Evolutionary conservation across 35 echinoderm and acorn worm species (phyloP), one percentile per base, ranked within the genome.

Genomic region (Hemicentrotus pulcherrimus): DNA sequence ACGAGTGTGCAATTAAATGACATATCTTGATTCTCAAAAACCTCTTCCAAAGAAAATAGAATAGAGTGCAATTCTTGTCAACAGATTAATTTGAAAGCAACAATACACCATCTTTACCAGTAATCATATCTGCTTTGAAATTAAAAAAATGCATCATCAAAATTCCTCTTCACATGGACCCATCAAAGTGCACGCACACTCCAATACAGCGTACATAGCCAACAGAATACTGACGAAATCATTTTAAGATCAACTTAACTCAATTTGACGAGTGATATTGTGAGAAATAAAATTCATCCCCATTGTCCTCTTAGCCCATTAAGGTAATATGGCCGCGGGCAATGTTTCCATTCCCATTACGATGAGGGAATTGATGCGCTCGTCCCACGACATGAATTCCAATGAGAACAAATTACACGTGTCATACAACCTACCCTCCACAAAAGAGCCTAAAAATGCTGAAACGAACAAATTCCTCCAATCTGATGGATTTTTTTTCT

Each of bases 321-420:
- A 78, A 78, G 65, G 65, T 22, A 78, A n/a, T 52, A 52, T 78
- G n/a, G 65, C 65, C 22, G 22, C 6, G 24, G 65, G 65, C 65
- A 78, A 78, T 78, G 65, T n/a, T 78, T 78, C 65, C 65, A 28
- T 78, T 78, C n/a, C n/a, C 65, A 78, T 78, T 78, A 78, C 65
- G 65, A n/a, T 6, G 65, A 78, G 65, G 65, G 65, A 78, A n/a
- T 78, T 78, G 65, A 78, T 78, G 65, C 65, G 65, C 65, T 6
- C 18, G 65, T 78, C 65, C 65, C 65, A 28, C 65, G 4, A 78
- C 65, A 78, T 78, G 65, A 78, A 78, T 78, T 78, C 19, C 65
- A 78, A 48, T 48, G 33, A 91, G 33, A 28, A 48, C 35, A 91
- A 48, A 48, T 45, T 91, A 91, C 88, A 45, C 22, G 47, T 91